Evolutionary conservation across 2,797 vertebrate species (phyloP), one percentile per base, ranked within the genome.

Genomic region (Semotilus atromaculatus): DNA sequence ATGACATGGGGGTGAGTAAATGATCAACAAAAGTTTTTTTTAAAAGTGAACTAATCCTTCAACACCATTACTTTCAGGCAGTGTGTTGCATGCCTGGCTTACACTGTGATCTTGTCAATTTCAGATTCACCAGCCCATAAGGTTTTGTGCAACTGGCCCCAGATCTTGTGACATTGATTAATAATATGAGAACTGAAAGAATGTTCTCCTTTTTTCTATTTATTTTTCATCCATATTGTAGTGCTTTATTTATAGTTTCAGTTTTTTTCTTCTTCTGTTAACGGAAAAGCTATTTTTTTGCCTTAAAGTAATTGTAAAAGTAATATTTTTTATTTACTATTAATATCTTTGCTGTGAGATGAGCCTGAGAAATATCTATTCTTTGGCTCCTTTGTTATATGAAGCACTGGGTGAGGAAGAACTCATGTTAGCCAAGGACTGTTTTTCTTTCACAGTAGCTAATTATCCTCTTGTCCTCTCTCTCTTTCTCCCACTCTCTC

Each of bases 361-460:
- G 45, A 83, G 81, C 68, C 1, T 16, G 31, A 60, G 26, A 70
- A 70, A 78, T 40, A 45, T 58, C 40, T 74, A 8, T 70, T 62
- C 9, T 78, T 86, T 78, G 62, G 40, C 26, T 78, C 73, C 23
- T 83, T 86, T 86, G 81, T 68, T 86, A 73, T 45, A 83, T 67
- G 55, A 45, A 80, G 45, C 62, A 21, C 34, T 86, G 31, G 60
- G 38, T 55, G 26, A 68, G 66, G 55, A 79, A 82, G 67, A 72
- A 78, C 38, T 82, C 73, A 62, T 21, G 5, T 21, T 53, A 76
- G 72, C 81, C 43, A 67, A 83, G 7, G 58, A 67, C 72, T 68
- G 29, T 60, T 71, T 84, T 55, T 68, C 45, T 40, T 71, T 29
- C 58, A 68, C 48, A 19, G 40, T 62, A 70, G 75, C 75, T 84